Conservation (phyloP, 2,797 vertebrate genomes). For the Amazona finschi region DNA sequence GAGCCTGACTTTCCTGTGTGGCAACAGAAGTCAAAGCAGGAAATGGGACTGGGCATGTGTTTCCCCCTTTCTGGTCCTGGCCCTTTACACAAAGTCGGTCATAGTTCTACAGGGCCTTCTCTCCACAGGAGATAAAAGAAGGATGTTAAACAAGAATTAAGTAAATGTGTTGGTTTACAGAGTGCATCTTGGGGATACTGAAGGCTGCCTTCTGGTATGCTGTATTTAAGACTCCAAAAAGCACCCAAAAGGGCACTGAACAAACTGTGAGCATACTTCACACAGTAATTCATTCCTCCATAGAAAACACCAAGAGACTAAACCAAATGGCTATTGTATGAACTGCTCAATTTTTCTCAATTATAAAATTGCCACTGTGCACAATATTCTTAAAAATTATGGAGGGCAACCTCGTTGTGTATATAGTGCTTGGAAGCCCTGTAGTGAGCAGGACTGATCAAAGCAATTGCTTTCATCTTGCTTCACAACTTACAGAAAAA, state of each 20-base stretch:
- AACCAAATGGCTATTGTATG: not conserved
- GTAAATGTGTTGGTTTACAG: not conserved
- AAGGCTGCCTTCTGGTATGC: not conserved
- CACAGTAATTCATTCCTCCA: not conserved
- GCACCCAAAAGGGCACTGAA: not conserved
- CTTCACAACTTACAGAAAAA: not conserved
- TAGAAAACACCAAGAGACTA: not conserved
- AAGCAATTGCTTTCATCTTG: not conserved
- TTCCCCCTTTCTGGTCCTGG: not conserved
- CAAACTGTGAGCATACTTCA: not conserved
- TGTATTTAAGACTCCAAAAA: not conserved
- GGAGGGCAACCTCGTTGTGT: not conserved
- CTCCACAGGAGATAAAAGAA: not conserved
- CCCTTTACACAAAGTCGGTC: not conserved
- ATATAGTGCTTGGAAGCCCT: not conserved
- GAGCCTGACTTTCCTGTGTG: not conserved
- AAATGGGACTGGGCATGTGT: not conserved
- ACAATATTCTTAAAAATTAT: not conserved
- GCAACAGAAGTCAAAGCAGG: not conserved
- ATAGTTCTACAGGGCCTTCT: not conserved
- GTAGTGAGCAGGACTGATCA: not conserved
- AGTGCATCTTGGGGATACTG: not conserved
- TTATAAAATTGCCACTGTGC: not conserved
- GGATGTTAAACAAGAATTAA: not conserved
- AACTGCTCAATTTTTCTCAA: not conserved